These are phyloP conservation scores for Cotesia typhae DNA, from an alignment of 1,140 invertebrate species.

Conservation along the genomic window DNA sequence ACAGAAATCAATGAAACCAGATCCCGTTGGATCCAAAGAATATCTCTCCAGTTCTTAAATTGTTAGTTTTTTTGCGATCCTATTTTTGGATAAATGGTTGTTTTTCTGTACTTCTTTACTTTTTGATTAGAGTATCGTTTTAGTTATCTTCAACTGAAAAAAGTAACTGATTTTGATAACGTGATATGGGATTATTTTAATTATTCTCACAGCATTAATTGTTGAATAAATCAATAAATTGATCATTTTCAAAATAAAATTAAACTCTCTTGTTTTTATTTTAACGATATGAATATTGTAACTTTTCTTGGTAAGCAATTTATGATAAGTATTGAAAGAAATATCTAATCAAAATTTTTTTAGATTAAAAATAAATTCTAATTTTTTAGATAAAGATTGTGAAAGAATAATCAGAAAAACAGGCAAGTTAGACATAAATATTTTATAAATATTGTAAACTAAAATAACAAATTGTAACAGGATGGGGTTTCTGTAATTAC, in stretches of 20 bases:
- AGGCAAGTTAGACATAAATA: constrained; percentile 38
- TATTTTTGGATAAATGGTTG: not conserved
- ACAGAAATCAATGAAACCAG: constrained; percentile 93
- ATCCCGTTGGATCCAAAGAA: constrained; percentile 82
- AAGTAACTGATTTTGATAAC: not conserved
- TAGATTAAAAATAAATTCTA: not conserved
- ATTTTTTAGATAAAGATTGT: constrained; percentile 39
- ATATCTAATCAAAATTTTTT: not conserved
- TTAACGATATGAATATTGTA: no score
- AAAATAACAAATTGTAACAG: constrained; percentile 29
- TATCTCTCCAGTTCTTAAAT: constrained; percentile 79
- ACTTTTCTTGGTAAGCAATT: not conserved
- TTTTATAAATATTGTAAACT: not conserved
- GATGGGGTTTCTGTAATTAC: constrained; percentile 50
- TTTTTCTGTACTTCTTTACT: not conserved
- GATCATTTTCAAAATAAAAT: no score
- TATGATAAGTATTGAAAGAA: not conserved
- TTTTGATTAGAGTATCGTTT: not conserved
- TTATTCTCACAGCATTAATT: no score
- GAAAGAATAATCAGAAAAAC: constrained; percentile 44
- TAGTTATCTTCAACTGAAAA: not conserved
- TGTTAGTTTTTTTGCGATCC: constrained; percentile 9
- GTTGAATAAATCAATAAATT: no score
- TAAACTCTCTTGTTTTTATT: no score
- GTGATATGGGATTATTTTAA: no score